Evolutionary conservation across 1,140 invertebrate genomes (phyloP).

Genomic region (Eupristina koningsbergeri): DNA sequence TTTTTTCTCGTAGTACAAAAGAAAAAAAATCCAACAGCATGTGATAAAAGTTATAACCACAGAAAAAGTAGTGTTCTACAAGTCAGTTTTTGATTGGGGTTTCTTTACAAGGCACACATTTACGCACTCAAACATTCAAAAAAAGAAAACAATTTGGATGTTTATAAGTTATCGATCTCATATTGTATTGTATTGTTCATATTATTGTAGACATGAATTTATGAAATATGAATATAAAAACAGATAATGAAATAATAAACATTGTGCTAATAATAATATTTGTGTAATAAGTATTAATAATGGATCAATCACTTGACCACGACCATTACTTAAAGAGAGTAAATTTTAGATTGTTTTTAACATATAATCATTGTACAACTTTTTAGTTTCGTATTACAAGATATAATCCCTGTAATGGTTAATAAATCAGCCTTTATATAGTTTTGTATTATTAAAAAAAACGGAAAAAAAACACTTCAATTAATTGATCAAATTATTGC

Average conservation of each 20-base stretch:
- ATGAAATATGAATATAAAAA: background rate
- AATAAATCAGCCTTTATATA: no score
- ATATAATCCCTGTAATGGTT: no score
- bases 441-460: no score
- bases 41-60: conserved; percentile 18
- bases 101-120: background rate
- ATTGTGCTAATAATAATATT: background rate
- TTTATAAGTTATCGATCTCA: background rate
- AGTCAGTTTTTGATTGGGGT: conserved; percentile 12
- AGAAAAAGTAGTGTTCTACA: background rate
- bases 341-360: no score
- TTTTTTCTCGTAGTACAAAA: background rate
- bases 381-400: no score
- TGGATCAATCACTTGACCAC: background rate
- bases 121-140: background rate
- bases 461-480: no score
- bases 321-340: no score
- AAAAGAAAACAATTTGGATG: conserved; percentile 3
- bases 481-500: no score
- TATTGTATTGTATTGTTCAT: background rate
- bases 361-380: no score
- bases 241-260: background rate
- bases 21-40: conserved; percentile 21
- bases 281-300: background rate
- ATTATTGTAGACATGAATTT: background rate